Percentiles rank a stretch among this genome's conserved stretches.
Evolutionary conservation across 2,797 vertebrate species (phyloP).

Genomic region (Gallinago nigripennis): DNA sequence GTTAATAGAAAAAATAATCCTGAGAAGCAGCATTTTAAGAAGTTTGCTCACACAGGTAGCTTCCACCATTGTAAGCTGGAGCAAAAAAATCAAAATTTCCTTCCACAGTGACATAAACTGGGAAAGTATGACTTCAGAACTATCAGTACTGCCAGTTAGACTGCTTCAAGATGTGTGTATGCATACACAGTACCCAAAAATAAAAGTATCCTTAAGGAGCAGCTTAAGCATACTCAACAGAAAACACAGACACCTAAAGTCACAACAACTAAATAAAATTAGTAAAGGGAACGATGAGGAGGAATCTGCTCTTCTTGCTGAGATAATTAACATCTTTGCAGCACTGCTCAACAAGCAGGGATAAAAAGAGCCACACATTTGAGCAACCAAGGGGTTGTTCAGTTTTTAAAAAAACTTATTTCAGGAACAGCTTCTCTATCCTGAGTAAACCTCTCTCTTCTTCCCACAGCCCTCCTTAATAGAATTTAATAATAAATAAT

Average conservation of each 20-base stretch:
- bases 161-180: neutral
- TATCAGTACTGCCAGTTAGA: accelerated
- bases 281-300: neutral
- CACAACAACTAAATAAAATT: neutral
- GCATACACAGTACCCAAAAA: neutral
- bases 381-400: neutral
- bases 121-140: neutral
- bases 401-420: neutral
- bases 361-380: neutral
- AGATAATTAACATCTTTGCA: neutral
- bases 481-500: neutral
- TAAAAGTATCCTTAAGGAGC: neutral
- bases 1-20: neutral
- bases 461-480: neutral
- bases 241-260: neutral
- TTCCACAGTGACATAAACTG: neutral
- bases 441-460: neutral
- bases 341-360: neutral
- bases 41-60: neutral
- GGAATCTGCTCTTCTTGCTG: neutral
- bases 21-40: neutral
- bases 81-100: neutral
- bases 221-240: neutral
- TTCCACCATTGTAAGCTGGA: neutral
- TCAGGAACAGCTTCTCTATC: neutral